These are phyloP conservation scores for Sander vitreus DNA, from an alignment of 2,113 vertebrate species.

Conservation along the genomic window DNA sequence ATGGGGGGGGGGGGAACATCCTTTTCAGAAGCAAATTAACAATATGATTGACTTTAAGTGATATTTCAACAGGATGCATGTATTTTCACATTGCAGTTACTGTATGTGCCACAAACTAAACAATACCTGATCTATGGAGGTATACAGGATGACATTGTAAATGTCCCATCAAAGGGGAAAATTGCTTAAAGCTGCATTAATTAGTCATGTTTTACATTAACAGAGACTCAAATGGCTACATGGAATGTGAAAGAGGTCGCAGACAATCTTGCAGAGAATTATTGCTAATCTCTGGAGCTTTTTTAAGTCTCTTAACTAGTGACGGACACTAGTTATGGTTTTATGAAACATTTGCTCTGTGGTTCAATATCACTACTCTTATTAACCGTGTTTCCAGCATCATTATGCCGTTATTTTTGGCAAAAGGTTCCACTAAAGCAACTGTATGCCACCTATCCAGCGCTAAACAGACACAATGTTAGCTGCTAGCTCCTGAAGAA, in stretches of 20 bases:
- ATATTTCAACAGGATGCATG: neutral
- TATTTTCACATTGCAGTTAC: neutral
- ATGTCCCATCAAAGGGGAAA: neutral
- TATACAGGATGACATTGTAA: neutral
- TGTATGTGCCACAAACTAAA: neutral
- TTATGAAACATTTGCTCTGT: neutral
- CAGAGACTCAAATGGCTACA: neutral
- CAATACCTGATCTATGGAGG: neutral
- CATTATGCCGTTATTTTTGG: neutral
- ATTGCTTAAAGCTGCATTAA: constrained; percentile 13
- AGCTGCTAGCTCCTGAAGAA: neutral
- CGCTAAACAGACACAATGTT: neutral
- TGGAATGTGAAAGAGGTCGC: neutral
- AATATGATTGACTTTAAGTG: neutral
- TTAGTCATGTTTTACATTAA: neutral
- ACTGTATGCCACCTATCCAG: neutral
- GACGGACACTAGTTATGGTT: neutral
- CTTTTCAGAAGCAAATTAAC: neutral
- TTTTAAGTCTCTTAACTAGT: neutral
- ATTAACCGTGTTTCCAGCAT: neutral
- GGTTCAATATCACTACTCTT: neutral
- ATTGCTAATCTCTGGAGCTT: neutral
- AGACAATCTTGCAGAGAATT: neutral
- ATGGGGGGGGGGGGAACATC: accelerated
- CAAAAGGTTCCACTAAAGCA: neutral